These are phyloP conservation scores for Nesogale talazaci DNA, from an alignment of 2,113 vertebrate genomes.

Conservation along the genomic window DNA sequence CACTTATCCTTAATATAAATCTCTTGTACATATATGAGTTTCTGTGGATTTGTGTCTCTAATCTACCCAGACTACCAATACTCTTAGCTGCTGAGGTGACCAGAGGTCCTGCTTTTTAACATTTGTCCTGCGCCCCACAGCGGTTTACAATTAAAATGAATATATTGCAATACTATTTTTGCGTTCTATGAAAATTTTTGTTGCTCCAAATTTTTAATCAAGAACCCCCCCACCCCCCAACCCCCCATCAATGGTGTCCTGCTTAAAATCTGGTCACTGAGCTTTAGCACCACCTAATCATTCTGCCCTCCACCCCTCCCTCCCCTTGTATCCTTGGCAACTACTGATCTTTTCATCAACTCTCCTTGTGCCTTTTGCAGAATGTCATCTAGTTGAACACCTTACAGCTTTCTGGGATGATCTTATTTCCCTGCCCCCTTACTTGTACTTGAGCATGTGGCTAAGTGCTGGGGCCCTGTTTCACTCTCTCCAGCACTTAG, in stretches of 20 bases:
- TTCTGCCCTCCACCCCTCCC: not conserved
- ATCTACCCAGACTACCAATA: not conserved
- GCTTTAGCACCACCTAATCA: not conserved
- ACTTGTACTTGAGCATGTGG: not conserved
- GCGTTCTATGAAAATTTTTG: no score
- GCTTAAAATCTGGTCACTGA: no score
- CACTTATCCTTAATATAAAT: no score
- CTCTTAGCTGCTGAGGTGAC: no score
- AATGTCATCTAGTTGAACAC: not conserved
- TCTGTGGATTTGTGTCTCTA: no score
- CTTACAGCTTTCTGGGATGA: not conserved
- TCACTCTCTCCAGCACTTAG: not conserved
- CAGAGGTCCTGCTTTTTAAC: no score
- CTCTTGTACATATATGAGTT: not conserved
- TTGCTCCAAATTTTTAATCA: no score
- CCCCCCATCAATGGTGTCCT: no score
- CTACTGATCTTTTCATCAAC: not conserved
- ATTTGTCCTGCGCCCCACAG: no score
- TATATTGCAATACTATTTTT: no score
- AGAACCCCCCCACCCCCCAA: no score
- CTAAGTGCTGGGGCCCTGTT: not conserved
- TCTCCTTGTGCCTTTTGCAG: not conserved
- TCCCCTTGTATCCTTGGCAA: not conserved
- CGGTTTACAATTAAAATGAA: no score
- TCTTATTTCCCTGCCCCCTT: not conserved